Evolutionary conservation across 2,888 invertebrate genomes (phyloP).

Genomic region (Gastrophysa polygoni): DNA sequence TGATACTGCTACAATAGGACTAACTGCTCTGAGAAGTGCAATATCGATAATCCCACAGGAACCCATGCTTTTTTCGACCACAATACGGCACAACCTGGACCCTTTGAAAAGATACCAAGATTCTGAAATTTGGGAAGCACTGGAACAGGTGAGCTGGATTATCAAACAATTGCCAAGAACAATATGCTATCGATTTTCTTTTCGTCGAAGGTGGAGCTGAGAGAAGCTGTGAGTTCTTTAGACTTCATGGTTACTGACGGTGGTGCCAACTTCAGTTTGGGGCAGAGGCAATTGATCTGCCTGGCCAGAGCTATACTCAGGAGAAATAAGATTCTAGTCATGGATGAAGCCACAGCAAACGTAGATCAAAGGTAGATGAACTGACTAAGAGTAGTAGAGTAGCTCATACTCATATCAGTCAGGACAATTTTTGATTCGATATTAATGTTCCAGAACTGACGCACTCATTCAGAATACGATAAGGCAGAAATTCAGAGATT

Average conservation of each 20-base stretch:
- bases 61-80: constrained; percentile 83
- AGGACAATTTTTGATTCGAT: too few species aligned
- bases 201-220: constrained; percentile 72
- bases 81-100: constrained; percentile 85
- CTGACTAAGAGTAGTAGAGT: too few species aligned
- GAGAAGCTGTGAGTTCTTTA: constrained; percentile 68
- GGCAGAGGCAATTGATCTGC: constrained; percentile 86
- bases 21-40: constrained; percentile 77
- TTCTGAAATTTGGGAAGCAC: constrained; percentile 75
- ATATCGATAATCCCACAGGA: constrained; percentile 95
- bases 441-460: constrained; percentile 63
- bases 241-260: constrained; percentile 73
- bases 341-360: constrained; percentile 92
- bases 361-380: constrained; percentile 85
- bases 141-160: constrained; percentile 64
- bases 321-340: constrained; percentile 77
- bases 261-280: constrained; percentile 84
- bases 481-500: constrained; percentile 71
- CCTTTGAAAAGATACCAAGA: constrained; percentile 79
- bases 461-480: constrained; percentile 78
- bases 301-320: constrained; percentile 83
- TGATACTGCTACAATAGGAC: constrained; percentile 67
- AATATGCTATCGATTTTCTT: too few species aligned
- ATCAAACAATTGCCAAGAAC: neutral
- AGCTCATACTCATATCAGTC: too few species aligned